Conservation (phyloP, 2,113 vertebrate genomes). For the Scolopax mira region DNA sequence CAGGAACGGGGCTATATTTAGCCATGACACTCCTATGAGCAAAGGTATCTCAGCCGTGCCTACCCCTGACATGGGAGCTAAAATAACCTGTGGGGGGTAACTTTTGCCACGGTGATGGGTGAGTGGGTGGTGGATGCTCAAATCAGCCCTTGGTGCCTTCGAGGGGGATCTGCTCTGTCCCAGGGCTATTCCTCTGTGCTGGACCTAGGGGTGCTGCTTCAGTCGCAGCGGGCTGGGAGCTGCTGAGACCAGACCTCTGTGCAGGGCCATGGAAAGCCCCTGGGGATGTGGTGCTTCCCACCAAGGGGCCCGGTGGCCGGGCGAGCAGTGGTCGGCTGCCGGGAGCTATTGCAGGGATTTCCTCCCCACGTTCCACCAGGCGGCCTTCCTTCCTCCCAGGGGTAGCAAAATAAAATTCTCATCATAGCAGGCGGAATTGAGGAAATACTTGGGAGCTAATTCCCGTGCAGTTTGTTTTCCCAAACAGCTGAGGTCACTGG, state of each 20-base stretch:
- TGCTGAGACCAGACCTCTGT: not conserved
- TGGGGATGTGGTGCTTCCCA: not conserved
- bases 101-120: not conserved
- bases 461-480: constrained; percentile 33
- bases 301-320: accelerated
- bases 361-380: accelerated
- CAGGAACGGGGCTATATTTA: not conserved
- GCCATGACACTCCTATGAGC: accelerated
- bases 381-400: not conserved
- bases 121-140: not conserved
- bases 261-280: accelerated
- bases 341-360: not conserved
- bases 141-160: not conserved
- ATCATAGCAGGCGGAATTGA: constrained; percentile 27
- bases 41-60: not conserved
- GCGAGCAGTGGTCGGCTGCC: accelerated
- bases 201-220: not conserved
- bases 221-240: too few relatives aligned
- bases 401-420: constrained; percentile 43
- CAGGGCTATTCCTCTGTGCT: not conserved
- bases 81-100: not conserved
- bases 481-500: not conserved
- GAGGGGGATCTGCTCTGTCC: too few relatives aligned
- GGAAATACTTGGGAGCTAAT: constrained; percentile 56
- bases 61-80: not conserved